Percentiles rank a stretch among this genome's conserved stretches.
phyloP scores from a whole-genome alignment of 2,113 vertebrate genomes.

The Leptodactylus fuscus region DNA sequence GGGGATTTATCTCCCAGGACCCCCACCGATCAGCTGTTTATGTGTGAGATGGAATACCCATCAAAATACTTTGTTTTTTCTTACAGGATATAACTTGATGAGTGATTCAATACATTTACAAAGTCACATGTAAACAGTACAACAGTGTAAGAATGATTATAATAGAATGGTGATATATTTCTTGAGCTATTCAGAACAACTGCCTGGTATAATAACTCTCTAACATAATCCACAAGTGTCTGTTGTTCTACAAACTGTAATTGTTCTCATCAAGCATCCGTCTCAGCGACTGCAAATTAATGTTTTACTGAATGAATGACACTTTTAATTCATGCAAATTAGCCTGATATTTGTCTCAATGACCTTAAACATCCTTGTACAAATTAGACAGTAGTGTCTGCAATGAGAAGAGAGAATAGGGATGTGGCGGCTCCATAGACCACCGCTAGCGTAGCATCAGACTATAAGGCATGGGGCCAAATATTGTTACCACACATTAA shows the following conservation, averaged over 20 bases:
- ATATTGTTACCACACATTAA: not conserved
- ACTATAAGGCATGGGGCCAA: not conserved
- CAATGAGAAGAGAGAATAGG: not conserved
- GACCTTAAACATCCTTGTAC: slow-evolving; percentile 4
- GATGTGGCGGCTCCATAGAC: not conserved
- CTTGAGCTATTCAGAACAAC: not conserved
- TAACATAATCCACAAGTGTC: too few relatives aligned
- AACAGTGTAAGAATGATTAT: too few relatives aligned
- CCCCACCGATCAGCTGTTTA: too few relatives aligned
- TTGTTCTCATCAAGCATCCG: not conserved
- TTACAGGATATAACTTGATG: too few relatives aligned
- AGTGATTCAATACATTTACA: too few relatives aligned
- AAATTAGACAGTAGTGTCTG: slow-evolving; percentile 5
- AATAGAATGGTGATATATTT: not conserved
- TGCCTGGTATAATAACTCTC: not conserved
- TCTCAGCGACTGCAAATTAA: not conserved
- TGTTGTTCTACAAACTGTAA: not conserved
- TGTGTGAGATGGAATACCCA: too few relatives aligned
- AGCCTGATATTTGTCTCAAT: slow-evolving; percentile 5
- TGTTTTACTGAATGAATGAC: slow-evolving; percentile 1
- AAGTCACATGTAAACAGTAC: too few relatives aligned
- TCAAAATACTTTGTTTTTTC: too few relatives aligned
- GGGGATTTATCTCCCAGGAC: too few relatives aligned
- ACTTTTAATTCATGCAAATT: not conserved
- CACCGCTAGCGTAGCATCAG: not conserved